phyloP scores from a whole-genome alignment of 2,797 vertebrate species.

The Sebastiscus tertius region DNA sequence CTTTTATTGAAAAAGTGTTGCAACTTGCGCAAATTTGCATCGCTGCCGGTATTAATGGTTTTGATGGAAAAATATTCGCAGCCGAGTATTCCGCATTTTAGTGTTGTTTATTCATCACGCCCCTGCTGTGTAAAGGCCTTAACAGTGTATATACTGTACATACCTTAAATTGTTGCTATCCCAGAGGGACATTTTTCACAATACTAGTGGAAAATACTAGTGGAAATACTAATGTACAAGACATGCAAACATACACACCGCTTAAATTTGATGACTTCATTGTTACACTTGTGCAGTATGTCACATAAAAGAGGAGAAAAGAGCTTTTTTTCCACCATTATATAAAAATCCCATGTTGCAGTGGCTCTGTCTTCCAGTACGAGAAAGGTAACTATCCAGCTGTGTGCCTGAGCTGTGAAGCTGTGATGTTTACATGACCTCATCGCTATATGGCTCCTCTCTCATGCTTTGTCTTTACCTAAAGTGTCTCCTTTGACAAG shows the following conservation, averaged over 20 bases:
- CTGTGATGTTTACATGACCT: slow-evolving; percentile 29
- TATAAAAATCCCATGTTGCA: slow-evolving; percentile 1
- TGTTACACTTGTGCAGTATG: not conserved
- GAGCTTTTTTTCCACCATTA: not conserved
- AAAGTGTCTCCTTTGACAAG: slow-evolving; percentile 55
- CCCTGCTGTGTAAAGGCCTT: no score
- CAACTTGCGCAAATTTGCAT: no score
- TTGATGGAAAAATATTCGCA: no score
- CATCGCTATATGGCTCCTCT: slow-evolving; percentile 1
- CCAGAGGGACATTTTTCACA: not conserved
- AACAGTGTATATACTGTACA: not conserved
- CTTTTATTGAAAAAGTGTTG: no score
- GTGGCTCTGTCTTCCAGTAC: slow-evolving; percentile 1
- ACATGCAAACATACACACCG: not conserved
- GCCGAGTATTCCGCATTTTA: no score
- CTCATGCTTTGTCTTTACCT: slow-evolving; percentile 26
- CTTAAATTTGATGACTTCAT: not conserved
- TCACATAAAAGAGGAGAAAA: not conserved
- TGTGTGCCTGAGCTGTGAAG: slow-evolving; percentile 9
- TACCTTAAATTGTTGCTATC: not conserved
- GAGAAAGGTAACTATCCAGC: not conserved
- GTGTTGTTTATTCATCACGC: no score
- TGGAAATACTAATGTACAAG: not conserved
- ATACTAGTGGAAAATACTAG: not conserved
- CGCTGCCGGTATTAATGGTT: no score